phyloP scores from a whole-genome alignment of 1,140 invertebrate genomes.

The Monochamus saltuarius region DNA sequence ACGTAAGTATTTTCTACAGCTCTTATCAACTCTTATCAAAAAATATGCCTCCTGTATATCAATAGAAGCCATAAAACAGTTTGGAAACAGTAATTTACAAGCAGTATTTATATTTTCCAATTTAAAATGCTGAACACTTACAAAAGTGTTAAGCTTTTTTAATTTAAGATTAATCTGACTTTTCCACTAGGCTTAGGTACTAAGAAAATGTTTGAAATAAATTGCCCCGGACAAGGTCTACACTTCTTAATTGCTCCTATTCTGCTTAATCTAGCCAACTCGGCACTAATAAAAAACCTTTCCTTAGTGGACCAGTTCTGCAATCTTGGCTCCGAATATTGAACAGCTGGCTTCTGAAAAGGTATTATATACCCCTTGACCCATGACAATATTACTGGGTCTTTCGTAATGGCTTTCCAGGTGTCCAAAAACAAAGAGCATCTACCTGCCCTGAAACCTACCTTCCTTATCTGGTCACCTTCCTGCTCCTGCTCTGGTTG shows the following conservation, averaged over 20 bases:
- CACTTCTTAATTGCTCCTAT: slow-evolving; percentile 6
- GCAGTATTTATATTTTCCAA: slow-evolving; percentile 35
- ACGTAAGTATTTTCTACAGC: slow-evolving; percentile 30
- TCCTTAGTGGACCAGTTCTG: too few relatives aligned
- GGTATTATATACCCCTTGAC: slow-evolving; percentile 6
- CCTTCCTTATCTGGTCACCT: not conserved
- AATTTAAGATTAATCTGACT: slow-evolving; percentile 38
- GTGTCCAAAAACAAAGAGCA: not conserved
- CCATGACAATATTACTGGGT: slow-evolving; percentile 7
- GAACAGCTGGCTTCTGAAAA: not conserved
- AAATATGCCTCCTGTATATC: slow-evolving; percentile 30
- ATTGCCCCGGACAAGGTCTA: slow-evolving; percentile 20
- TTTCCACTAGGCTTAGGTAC: slow-evolving; percentile 29
- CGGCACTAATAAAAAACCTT: not conserved
- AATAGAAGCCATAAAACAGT: slow-evolving; percentile 31
- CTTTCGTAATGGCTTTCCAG: slow-evolving; percentile 7
- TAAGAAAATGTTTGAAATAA: slow-evolving; percentile 30
- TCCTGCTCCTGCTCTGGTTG: not conserved
- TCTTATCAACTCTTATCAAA: slow-evolving; percentile 30
- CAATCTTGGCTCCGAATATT: not conserved
- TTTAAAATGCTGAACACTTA: slow-evolving; percentile 36
- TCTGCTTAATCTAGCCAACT: not conserved
- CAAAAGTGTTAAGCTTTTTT: slow-evolving; percentile 34
- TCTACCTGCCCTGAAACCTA: not conserved
- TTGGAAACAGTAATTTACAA: slow-evolving; percentile 26